These are phyloP conservation scores for Semaprochilodus insignis DNA, from an alignment of 2,797 vertebrate species.

Conservation along the genomic window DNA sequence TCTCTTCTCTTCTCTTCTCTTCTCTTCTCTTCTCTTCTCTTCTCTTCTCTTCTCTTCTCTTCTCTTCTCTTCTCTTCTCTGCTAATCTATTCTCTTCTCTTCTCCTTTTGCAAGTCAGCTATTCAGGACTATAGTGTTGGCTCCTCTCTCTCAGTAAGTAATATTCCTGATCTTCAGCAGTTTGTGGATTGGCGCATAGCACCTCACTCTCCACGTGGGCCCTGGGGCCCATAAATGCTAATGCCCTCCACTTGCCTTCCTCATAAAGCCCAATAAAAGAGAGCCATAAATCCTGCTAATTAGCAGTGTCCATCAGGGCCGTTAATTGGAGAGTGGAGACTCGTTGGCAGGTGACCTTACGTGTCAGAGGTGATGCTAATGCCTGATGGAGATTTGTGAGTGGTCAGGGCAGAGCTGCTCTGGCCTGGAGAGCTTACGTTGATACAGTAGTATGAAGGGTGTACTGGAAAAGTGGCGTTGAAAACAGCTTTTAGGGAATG, in stretches of 20 bases:
- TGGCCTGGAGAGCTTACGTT: background rate
- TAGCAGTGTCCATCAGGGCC: slow-evolving; percentile 84
- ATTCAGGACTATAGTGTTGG: slow-evolving; percentile 14
- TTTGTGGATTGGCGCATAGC: slow-evolving; percentile 61
- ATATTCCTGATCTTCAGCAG: slow-evolving; percentile 40
- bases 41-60: background rate
- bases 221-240: slow-evolving; percentile 81
- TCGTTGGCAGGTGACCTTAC: slow-evolving; percentile 82
- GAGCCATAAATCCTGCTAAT: slow-evolving; percentile 85
- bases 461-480: background rate
- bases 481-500: background rate
- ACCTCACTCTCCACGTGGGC: slow-evolving; percentile 64
- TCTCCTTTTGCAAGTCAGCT: background rate
- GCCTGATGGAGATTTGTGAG: slow-evolving; percentile 67
- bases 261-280: slow-evolving; percentile 86
- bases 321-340: slow-evolving; percentile 85
- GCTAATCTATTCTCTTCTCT: background rate
- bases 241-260: slow-evolving; percentile 83
- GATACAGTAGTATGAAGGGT: background rate
- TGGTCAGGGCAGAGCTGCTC: slow-evolving; percentile 50
- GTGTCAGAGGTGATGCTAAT: slow-evolving; percentile 69
- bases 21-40: background rate
- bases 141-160: slow-evolving; percentile 35
- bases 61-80: background rate
- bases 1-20: background rate